Evolutionary conservation across 2,113 vertebrate genomes (phyloP).

Genomic region (Aramus guarauna): DNA sequence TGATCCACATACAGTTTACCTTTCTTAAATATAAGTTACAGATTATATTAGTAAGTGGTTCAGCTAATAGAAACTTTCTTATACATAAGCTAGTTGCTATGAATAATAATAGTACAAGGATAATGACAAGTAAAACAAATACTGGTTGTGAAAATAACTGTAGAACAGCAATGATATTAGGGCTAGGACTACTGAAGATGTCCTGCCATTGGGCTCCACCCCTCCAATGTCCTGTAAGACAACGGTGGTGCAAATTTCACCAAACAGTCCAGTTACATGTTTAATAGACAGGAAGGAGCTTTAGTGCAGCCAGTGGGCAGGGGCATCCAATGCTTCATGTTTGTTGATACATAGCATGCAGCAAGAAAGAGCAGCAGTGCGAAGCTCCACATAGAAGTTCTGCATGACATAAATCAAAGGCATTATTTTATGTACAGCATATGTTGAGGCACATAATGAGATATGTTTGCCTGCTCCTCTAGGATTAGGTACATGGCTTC

Average conservation of each 20-base stretch:
- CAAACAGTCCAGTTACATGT: neutral
- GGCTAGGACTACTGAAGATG: neutral
- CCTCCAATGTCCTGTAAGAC: neutral
- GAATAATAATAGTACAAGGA: neutral
- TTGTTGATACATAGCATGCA: neutral
- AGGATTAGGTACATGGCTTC: neutral
- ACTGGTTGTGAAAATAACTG: neutral
- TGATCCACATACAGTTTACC: neutral
- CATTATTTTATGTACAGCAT: neutral
- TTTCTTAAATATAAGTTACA: neutral
- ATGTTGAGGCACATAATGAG: neutral
- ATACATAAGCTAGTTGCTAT: neutral
- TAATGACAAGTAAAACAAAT: neutral
- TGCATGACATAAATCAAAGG: neutral
- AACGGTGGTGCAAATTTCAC: neutral
- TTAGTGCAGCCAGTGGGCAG: neutral
- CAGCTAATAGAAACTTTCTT: neutral
- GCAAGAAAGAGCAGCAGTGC: neutral
- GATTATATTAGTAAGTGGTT: neutral
- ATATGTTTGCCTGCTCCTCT: neutral
- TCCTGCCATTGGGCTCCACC: neutral
- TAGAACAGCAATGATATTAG: neutral
- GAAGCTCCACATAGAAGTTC: neutral
- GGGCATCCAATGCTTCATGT: neutral
- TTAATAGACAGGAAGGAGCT: neutral